phyloP scores from a whole-genome alignment of 2,113 vertebrate species.

The Platichthys stellatus region DNA sequence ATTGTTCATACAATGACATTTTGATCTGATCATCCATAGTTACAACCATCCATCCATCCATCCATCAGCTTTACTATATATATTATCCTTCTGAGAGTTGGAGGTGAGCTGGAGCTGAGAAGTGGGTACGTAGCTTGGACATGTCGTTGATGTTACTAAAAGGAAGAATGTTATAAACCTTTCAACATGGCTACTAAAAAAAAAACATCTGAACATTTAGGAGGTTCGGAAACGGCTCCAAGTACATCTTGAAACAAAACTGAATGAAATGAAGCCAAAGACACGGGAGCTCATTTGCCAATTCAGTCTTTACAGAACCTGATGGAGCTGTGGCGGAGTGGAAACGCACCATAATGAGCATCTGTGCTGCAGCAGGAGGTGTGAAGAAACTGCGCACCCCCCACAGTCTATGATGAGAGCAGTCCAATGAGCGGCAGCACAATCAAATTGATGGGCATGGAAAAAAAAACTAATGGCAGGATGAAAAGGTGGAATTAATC shows the following conservation, averaged over 20 bases:
- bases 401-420: conserved; percentile 32
- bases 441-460: conserved; percentile 31
- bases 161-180: background rate
- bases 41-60: no score
- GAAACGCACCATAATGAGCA: conserved; percentile 32
- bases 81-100: no score
- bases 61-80: no score
- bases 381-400: conserved; percentile 30
- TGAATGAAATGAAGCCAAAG: background rate
- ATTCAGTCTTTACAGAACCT: conserved; percentile 4
- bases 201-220: background rate
- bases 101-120: no score
- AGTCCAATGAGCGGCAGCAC: conserved; percentile 1
- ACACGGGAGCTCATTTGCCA: background rate
- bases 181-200: background rate
- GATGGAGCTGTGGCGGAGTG: conserved; percentile 39
- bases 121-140: no score
- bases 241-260: background rate
- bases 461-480: conserved; percentile 26
- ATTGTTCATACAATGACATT: no score
- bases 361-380: conserved; percentile 52
- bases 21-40: no score
- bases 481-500: conserved; percentile 24
- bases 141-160: no score
- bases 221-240: background rate